Conservation (phyloP, 2,888 invertebrate genomes). For the Pimpla rufipes region DNA sequence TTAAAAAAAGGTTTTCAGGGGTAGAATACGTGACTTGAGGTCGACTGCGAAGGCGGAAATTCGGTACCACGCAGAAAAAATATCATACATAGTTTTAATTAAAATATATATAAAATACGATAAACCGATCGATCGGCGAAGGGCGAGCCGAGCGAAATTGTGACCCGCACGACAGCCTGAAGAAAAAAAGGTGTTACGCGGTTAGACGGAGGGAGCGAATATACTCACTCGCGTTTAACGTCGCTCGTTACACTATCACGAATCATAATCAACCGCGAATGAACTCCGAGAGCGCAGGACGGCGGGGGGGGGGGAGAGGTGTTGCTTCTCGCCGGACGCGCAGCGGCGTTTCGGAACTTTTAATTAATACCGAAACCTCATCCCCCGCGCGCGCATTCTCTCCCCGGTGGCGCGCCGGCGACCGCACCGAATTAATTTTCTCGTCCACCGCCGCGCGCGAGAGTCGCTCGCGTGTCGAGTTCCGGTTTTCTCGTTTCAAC, state of each 20-base stretch:
- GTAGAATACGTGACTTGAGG: too few relatives aligned
- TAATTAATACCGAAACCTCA: slow-evolving; percentile 75
- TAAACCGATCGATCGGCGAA: neutral
- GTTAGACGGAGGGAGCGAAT: slow-evolving; percentile 12
- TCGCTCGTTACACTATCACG: slow-evolving; percentile 70
- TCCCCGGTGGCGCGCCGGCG: slow-evolving; percentile 14
- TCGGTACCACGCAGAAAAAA: too few relatives aligned
- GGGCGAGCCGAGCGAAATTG: neutral
- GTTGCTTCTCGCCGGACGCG: slow-evolving; percentile 62
- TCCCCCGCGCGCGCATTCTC: slow-evolving; percentile 15
- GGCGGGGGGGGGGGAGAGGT: slow-evolving; percentile 39
- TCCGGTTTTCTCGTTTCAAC: slow-evolving; percentile 62
- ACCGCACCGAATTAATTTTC: slow-evolving; percentile 72
- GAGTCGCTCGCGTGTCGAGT: slow-evolving; percentile 62
- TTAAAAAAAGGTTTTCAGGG: too few relatives aligned
- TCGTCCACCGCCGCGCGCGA: slow-evolving; percentile 47
- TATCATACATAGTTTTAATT: too few relatives aligned
- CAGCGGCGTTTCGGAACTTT: slow-evolving; percentile 73
- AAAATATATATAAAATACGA: too few relatives aligned
- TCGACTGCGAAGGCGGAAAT: too few relatives aligned
- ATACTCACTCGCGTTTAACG: slow-evolving; percentile 48
- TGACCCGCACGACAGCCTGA: slow-evolving; percentile 4
- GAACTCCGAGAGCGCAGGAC: slow-evolving; percentile 12
- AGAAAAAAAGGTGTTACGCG: slow-evolving; percentile 53
- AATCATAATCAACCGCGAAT: slow-evolving; percentile 72